Base-by-base conservation (phyloP, 2,888 invertebrate genomes). In the Pasiphila rectangulata region DNA sequence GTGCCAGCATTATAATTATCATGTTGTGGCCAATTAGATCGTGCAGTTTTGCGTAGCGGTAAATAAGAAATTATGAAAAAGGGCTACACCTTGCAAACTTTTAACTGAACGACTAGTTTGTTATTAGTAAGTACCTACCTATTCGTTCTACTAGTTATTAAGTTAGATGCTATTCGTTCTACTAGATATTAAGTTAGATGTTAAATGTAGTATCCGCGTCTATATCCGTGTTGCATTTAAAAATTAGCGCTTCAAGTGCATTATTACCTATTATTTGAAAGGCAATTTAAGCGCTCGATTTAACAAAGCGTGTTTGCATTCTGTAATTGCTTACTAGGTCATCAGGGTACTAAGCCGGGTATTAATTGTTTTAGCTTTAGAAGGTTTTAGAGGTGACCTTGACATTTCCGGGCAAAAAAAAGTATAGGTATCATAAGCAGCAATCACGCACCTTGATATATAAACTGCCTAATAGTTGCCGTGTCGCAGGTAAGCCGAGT, bases 391-490 rank as follows among this genome's bases (percentile, higher is more conserved):
- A 61, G 47, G 36, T 48, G 66, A 64, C 73, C 76, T 75, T 79
- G 76, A 75, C 68, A 72, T 73, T 69, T 69, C 63, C 64, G 63
- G 56, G 44, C 60, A 51, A 49, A 57, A 64, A 30, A 67, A 64
- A 58, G 53, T 54, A 54, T 60, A 61, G 53, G 45, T 43, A 68
- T 68, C 67, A 72, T 56, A 64, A 59, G 55, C 64, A 42, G 57
- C 62, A 68, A 68, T 66, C 72, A 72, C 65, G 69, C 72, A 69
- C 69, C 65, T 69, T 69, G 69, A 64, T 68, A 66, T n/a, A n/a
- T n/a, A 63, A 67, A 69, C 17, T 32, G 16, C 5, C 32, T 60
- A 67, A 65, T 65, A 63, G 64, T 32, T 65, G 60, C 47, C 46
- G 57, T 57, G 60, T 59, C 50, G 57, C 61, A 58, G 58, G 63